Base-by-base conservation (phyloP, 2,797 vertebrate species). In the Schizothorax lantsangensis region DNA sequence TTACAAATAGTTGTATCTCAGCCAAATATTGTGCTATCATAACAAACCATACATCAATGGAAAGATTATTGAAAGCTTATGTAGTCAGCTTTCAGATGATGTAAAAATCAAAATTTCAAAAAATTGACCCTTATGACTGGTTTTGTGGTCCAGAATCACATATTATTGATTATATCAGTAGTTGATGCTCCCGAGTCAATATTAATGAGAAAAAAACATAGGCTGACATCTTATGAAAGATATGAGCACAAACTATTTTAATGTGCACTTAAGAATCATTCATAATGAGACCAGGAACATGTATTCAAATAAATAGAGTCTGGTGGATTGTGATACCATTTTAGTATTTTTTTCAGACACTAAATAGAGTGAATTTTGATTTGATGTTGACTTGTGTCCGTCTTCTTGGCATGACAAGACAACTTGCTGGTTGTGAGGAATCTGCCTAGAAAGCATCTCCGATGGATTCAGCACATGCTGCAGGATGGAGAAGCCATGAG, bases 391-490 rank as follows among this genome's bases (percentile, higher is more conserved):
- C n/a, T 75, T 71, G 69, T 49, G 40, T 73, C 72, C 69, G 33
- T 64, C 36, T 2, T 47, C 47, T 83, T 49, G 73, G 62, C 83
- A 57, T 80, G 47, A 57, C 49, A 79, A 81, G 38, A 64, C 69
- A 85, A 83, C 19, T 64, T 68, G 23, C 10, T 30, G 11, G 79
- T 57, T n/a, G 26, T 83, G 30, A 72, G 83, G 68, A 38, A 64
- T 74, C 82, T 49, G 49, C 54, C 15, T 23, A 54, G 57, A 85
- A 81, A 79, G 23, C 14, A 62, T 52, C 45, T 15, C 9, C 40
- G 47, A 85, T 89, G 43, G 38, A 89, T 83, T 85, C 49, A 81
- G 80, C 85, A 90, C 84, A 85, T 87, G 89, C 38, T 54, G 79
- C 30, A 72, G 71, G 79, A 49, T 75, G 52, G 38, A 79, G 21